Conservation (phyloP, 2,797 vertebrate genomes). For the Poecilia velifera region DNA sequence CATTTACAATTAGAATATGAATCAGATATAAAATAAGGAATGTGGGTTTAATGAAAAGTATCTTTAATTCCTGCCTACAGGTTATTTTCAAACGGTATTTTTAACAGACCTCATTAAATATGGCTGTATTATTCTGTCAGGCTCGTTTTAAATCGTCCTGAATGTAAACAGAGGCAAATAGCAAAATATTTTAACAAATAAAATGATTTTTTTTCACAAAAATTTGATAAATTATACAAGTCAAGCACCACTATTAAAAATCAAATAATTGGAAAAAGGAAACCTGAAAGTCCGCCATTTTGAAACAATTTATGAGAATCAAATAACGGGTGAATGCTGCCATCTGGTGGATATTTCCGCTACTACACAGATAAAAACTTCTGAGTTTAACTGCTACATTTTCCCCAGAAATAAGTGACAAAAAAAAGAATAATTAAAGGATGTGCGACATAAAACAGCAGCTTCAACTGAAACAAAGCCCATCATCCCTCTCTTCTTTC, state of each 20-base stretch:
- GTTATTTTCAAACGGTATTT: not conserved
- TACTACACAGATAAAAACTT: constrained; percentile 31
- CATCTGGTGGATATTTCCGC: constrained; percentile 61
- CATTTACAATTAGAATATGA: not conserved
- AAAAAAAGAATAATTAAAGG: not conserved
- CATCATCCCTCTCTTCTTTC: constrained; percentile 2
- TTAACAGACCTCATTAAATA: not conserved
- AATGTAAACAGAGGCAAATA: not conserved
- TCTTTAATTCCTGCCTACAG: not conserved
- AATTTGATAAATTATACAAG: not conserved
- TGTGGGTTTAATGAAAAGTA: not conserved
- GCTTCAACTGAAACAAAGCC: constrained; percentile 8
- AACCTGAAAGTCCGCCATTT: constrained; percentile 61
- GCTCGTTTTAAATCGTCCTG: not conserved
- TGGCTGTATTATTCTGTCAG: not conserved
- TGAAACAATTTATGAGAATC: constrained; percentile 34
- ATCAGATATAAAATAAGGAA: not conserved
- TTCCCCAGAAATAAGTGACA: not conserved
- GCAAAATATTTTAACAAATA: not conserved
- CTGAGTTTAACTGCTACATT: not conserved
- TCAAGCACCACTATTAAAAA: constrained; percentile 7
- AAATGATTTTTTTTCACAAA: not conserved
- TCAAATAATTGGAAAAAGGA: constrained; percentile 26
- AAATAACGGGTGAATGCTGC: constrained; percentile 43
- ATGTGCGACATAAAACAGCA: constrained; percentile 26